phyloP scores from a whole-genome alignment of 2,113 vertebrate genomes.

The Acrocephalus kingi region DNA sequence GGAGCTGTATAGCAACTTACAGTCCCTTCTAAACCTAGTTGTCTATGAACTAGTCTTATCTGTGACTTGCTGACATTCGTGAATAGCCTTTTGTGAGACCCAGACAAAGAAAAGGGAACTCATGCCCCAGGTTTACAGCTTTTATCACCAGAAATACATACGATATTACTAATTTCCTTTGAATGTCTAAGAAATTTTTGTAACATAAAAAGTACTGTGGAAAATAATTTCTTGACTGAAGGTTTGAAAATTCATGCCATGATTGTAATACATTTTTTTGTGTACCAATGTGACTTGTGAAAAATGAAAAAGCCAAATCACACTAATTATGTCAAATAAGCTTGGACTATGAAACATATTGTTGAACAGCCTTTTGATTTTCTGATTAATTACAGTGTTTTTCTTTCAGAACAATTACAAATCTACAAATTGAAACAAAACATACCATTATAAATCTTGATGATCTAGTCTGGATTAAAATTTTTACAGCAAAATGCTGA shows the following conservation, averaged over 20 bases:
- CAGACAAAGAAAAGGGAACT: not conserved
- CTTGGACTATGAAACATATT: not conserved
- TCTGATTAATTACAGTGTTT: not conserved
- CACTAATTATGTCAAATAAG: not conserved
- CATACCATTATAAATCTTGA: not conserved
- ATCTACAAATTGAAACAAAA: not conserved
- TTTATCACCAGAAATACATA: not conserved
- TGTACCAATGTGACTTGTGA: not conserved
- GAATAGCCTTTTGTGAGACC: not conserved
- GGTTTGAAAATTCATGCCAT: not conserved
- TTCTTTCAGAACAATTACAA: not conserved
- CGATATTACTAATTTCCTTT: not conserved
- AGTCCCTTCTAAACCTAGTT: not conserved
- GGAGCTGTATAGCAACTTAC: not conserved
- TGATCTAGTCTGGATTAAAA: not conserved
- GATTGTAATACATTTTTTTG: not conserved
- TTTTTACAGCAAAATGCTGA: not conserved
- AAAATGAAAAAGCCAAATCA: not conserved
- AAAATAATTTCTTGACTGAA: not conserved
- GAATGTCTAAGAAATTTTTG: not conserved
- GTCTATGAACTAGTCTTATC: not conserved
- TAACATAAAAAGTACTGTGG: not conserved
- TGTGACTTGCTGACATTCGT: not conserved
- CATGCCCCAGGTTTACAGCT: fast-evolving
- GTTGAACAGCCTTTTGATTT: not conserved